phyloP scores from a whole-genome alignment of 2,113 vertebrate species.

The Pseudolaguvia tuberculata region DNA sequence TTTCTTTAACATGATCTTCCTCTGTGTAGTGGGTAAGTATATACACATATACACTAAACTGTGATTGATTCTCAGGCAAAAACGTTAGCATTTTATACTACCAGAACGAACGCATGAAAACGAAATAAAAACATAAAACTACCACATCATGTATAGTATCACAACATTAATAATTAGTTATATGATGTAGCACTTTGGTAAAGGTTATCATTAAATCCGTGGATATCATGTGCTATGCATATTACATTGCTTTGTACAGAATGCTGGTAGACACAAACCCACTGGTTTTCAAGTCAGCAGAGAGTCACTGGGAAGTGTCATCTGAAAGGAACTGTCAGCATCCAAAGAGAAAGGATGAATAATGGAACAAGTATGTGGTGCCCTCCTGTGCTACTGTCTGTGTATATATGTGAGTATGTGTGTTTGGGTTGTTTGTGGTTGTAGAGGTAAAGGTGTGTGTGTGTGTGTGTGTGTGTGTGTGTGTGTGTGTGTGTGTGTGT shows the following conservation, averaged over 20 bases:
- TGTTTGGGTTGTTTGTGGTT: slow-evolving; percentile 5
- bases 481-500: no score
- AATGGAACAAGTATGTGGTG: slow-evolving; percentile 31
- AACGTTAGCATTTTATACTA: not conserved
- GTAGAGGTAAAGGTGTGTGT: slow-evolving; percentile 2
- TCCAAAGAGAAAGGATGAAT: slow-evolving; percentile 41
- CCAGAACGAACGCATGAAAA: not conserved
- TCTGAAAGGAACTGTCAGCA: slow-evolving; percentile 32
- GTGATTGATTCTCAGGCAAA: not conserved
- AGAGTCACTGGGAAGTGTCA: slow-evolving; percentile 30
- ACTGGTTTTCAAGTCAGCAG: slow-evolving; percentile 28
- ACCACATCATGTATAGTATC: not conserved
- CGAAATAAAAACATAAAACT: not conserved
- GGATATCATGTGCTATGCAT: not conserved
- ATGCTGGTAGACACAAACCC: slow-evolving; percentile 16
- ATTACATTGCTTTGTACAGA: not conserved
- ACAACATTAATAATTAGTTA: not conserved
- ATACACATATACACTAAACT: not conserved
- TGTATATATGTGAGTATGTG: slow-evolving; percentile 22
- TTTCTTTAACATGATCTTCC: not conserved
- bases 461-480: slow-evolving; percentile 18
- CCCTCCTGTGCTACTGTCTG: slow-evolving; percentile 25
- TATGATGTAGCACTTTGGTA: not conserved
- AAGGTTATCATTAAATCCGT: not conserved
- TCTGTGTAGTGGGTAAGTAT: not conserved